phyloP scores from a whole-genome alignment of 2,888 invertebrate genomes.

The Orthosia gothica region DNA sequence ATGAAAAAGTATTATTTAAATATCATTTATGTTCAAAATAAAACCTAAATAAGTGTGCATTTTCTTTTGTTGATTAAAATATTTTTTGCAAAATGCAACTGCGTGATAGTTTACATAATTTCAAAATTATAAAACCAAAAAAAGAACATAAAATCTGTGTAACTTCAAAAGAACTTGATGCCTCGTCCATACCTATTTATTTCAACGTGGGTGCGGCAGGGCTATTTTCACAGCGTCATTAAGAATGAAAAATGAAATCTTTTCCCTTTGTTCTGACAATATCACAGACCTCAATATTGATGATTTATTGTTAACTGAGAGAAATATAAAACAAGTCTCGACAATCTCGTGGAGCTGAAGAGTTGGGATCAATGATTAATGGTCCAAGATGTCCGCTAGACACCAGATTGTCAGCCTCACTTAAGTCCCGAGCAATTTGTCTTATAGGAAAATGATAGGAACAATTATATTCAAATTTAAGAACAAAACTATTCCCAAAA shows the following conservation, averaged over 20 bases:
- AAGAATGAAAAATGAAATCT: constrained; percentile 60
- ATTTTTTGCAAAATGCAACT: not conserved
- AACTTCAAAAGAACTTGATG: not conserved
- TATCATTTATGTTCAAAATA: too few species aligned
- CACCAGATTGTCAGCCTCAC: constrained; percentile 65
- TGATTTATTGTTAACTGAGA: constrained; percentile 66
- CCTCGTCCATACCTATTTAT: not conserved
- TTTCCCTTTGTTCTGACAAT: constrained; percentile 54
- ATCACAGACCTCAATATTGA: constrained; percentile 56
- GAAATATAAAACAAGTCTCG: constrained; percentile 66
- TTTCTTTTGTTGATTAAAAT: too few species aligned
- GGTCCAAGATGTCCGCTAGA: constrained; percentile 64
- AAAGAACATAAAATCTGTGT: not conserved
- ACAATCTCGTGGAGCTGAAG: constrained; percentile 57
- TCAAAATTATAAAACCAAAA: not conserved
- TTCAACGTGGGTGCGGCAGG: not conserved
- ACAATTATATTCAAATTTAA: constrained; percentile 62
- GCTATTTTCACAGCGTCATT: constrained; percentile 9
- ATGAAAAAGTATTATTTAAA: too few species aligned
- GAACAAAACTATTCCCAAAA: not conserved
- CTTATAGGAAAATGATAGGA: constrained; percentile 66
- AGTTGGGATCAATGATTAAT: constrained; percentile 73
- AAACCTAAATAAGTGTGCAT: too few species aligned
- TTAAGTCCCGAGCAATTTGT: constrained; percentile 69
- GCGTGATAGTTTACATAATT: not conserved